These are phyloP conservation scores for Arrhopalites spinosus DNA, from an alignment of 2,888 invertebrate species.

Conservation along the genomic window DNA sequence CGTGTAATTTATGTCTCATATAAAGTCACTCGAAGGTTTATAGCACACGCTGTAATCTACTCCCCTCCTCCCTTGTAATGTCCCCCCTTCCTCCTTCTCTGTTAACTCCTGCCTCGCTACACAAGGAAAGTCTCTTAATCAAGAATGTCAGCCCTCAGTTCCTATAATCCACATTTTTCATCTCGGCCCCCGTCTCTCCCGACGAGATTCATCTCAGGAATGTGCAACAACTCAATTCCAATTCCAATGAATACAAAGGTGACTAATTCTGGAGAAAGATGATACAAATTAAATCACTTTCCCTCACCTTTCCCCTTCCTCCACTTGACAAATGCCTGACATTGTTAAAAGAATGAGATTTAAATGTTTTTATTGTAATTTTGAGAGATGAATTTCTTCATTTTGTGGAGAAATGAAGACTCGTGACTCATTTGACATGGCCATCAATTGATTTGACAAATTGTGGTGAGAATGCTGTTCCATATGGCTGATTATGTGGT, in stretches of 20 bases:
- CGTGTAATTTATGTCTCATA: slow-evolving; percentile 17
- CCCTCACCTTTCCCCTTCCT: not conserved
- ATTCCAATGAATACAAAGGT: too few relatives aligned
- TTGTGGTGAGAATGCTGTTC: too few relatives aligned
- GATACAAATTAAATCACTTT: slow-evolving; percentile 1
- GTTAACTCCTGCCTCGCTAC: not conserved
- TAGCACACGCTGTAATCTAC: slow-evolving; percentile 13
- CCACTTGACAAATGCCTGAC: not conserved
- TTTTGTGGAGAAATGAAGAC: too few relatives aligned
- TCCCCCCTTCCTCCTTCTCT: not conserved
- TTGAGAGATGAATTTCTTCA: too few relatives aligned
- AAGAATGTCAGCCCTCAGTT: too few relatives aligned
- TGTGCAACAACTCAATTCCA: too few relatives aligned
- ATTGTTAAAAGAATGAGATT: too few relatives aligned
- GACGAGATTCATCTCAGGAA: not conserved
- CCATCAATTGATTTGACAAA: too few relatives aligned
- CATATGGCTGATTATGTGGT: too few relatives aligned
- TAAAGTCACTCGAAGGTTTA: slow-evolving; percentile 24
- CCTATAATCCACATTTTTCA: not conserved
- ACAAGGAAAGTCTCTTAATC: not conserved
- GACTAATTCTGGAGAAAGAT: too few relatives aligned
- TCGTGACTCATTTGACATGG: too few relatives aligned
- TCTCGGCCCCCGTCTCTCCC: not conserved
- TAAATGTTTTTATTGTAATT: too few relatives aligned
- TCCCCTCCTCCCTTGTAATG: not conserved